Conservation (phyloP, 2,797 vertebrate species). For the Zalophus californianus region DNA sequence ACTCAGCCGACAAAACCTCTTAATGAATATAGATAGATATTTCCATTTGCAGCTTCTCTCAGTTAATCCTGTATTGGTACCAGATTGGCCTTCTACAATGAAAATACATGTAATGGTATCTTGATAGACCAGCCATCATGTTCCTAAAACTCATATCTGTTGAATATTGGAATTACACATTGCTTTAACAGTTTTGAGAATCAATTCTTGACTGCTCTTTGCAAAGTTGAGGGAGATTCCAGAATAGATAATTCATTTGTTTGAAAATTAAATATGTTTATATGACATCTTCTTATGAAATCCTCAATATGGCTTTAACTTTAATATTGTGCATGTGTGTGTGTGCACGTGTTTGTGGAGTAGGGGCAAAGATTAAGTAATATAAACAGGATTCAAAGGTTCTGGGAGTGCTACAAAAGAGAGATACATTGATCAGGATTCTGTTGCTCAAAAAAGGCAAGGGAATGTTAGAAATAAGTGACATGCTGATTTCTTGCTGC, state of each 20-base stretch:
- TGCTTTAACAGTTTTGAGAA: not conserved
- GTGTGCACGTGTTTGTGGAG: not conserved
- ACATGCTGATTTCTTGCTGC: conserved; percentile 57
- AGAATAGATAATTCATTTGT: conserved; percentile 14
- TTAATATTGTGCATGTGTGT: not conserved
- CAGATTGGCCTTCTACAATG: not conserved
- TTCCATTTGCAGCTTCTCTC: not conserved
- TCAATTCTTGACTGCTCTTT: not conserved
- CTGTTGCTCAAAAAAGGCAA: conserved; percentile 50
- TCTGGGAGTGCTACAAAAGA: not conserved
- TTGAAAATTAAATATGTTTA: conserved; percentile 14
- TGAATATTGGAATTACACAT: not conserved
- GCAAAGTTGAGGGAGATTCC: not conserved
- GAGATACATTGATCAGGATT: not conserved
- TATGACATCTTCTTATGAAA: not conserved
- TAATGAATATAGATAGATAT: not conserved
- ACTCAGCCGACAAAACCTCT: not conserved
- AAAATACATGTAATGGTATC: not conserved
- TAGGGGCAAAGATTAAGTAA: not conserved
- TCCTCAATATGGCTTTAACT: not conserved
- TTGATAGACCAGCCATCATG: not conserved
- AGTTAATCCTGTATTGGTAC: not conserved
- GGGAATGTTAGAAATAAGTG: conserved; percentile 12
- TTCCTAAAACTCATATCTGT: conserved; percentile 6
- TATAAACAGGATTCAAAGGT: not conserved